A percentile compares a stretch with the other conserved stretches of the same genome.
Conservation (phyloP, 2,797 vertebrate species). For the Passerculus sandwichensis region DNA sequence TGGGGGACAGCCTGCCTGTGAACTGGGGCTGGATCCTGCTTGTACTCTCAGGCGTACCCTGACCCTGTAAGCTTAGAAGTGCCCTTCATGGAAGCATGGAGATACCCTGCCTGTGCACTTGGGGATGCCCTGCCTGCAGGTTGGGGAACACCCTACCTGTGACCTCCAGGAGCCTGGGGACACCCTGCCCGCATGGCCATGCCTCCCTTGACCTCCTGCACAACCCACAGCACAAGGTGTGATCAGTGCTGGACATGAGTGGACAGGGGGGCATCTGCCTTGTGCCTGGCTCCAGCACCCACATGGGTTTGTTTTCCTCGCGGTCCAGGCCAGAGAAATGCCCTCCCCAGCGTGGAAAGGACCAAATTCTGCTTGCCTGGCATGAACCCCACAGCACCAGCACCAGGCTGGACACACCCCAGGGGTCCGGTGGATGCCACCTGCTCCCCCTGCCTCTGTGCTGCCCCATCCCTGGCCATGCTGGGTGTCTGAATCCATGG, state of each 20-base stretch:
- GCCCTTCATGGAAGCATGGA: not conserved
- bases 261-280: not conserved
- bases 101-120: not conserved
- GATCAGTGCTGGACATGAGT: not conserved
- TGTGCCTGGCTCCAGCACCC: not conserved
- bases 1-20: not conserved
- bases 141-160: not conserved
- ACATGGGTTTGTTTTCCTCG: fast-evolving
- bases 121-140: too few relatives aligned
- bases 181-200: fast-evolving
- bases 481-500: not conserved
- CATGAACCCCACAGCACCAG: not conserved
- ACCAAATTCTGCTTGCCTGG: not conserved
- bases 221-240: fast-evolving
- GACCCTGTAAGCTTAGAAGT: not conserved
- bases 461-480: not conserved
- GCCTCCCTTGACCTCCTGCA: not conserved
- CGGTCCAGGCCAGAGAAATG: fast-evolving
- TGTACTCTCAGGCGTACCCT: not conserved
- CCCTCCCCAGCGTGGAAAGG: fast-evolving
- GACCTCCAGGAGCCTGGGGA: not conserved
- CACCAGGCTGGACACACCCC: not conserved
- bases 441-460: not conserved
- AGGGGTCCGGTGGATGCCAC: not conserved
- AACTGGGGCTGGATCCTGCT: not conserved